These are phyloP conservation scores for Trachops cirrhosus DNA, from an alignment of 2,797 vertebrate species.

Conservation along the genomic window DNA sequence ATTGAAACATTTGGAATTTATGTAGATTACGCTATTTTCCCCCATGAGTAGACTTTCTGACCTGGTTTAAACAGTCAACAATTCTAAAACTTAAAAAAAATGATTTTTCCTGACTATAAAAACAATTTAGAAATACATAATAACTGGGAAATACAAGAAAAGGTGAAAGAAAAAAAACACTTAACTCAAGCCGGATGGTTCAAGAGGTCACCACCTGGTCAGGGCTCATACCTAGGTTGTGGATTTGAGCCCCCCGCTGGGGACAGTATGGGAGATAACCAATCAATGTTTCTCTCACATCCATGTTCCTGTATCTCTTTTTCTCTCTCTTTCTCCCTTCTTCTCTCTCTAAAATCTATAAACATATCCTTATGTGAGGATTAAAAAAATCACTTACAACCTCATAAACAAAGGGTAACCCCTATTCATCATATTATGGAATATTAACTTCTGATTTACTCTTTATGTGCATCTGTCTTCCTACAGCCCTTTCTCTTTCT, in stretches of 20 bases:
- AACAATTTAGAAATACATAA: neutral
- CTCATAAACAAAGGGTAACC: neutral
- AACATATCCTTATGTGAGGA: neutral
- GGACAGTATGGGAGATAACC: neutral
- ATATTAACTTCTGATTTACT: slow-evolving; percentile 14
- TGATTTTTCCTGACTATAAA: neutral
- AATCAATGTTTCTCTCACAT: neutral
- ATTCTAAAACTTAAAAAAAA: neutral
- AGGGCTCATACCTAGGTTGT: neutral
- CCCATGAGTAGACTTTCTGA: neutral
- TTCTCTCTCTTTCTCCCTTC: neutral
- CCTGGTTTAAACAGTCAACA: neutral
- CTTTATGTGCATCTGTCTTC: slow-evolving; percentile 12
- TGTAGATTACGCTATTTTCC: neutral
- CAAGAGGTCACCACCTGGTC: neutral
- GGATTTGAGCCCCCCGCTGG: neutral
- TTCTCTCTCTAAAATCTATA: neutral
- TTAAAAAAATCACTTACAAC: neutral
- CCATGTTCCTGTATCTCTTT: neutral
- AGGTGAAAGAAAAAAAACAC: neutral
- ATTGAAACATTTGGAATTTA: neutral
- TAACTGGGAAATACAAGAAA: neutral
- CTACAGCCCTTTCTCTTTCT: neutral
- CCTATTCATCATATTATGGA: neutral
- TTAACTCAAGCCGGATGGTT: neutral